phyloP scores from a whole-genome alignment of 2,888 invertebrate species.

The Ochropleura plecta region DNA sequence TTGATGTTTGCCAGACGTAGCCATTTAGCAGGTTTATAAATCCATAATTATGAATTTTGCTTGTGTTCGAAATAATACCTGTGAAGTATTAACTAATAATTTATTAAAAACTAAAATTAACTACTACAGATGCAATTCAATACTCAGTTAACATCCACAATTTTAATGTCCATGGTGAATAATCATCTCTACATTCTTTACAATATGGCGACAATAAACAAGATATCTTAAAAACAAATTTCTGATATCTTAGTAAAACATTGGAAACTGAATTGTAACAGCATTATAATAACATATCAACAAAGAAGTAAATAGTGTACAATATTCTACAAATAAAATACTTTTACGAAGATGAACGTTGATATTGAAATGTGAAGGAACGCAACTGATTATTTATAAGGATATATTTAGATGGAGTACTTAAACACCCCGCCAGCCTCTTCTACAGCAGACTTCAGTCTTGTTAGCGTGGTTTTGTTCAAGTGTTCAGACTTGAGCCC shows the following conservation, averaged over 20 bases:
- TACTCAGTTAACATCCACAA: constrained; percentile 46
- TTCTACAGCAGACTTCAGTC: constrained; percentile 89
- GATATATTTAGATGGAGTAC: constrained; percentile 72
- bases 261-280: constrained; percentile 23
- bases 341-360: constrained; percentile 31
- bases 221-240: constrained; percentile 9
- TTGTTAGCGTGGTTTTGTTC: constrained; percentile 90
- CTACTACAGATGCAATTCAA: constrained; percentile 63
- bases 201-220: constrained; percentile 20
- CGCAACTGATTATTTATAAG: constrained; percentile 34
- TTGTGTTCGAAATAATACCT: constrained; percentile 22
- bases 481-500: constrained; percentile 89
- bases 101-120: constrained; percentile 71
- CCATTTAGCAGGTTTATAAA: neutral
- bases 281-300: constrained; percentile 31
- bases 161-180: constrained; percentile 25
- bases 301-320: constrained; percentile 30
- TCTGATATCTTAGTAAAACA: constrained; percentile 15
- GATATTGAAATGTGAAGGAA: constrained; percentile 44
- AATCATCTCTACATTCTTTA: constrained; percentile 36
- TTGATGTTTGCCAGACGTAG: no score
- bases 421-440: constrained; percentile 90
- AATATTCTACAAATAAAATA: constrained; percentile 55
- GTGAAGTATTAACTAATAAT: constrained; percentile 68
- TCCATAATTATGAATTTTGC: neutral